phyloP scores from a whole-genome alignment of 2,113 vertebrate species.

The Stegostoma tigrinum region DNA sequence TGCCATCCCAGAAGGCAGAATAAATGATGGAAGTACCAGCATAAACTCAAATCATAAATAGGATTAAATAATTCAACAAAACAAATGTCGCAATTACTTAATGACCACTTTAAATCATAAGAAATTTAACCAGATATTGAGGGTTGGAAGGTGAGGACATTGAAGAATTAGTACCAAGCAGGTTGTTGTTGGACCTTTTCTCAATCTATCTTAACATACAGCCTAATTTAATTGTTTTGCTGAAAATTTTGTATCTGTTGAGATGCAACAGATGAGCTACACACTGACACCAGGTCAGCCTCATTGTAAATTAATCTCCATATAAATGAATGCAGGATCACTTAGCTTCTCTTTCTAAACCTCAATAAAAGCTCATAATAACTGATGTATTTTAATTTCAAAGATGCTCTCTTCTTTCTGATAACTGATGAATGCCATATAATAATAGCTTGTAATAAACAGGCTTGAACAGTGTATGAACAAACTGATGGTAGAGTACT shows the following conservation, averaged over 20 bases:
- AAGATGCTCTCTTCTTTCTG: neutral
- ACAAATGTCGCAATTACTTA: neutral
- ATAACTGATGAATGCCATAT: neutral
- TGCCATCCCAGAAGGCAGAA: neutral
- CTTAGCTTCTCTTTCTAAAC: neutral
- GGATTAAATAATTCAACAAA: neutral
- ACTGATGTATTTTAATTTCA: neutral
- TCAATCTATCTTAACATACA: neutral
- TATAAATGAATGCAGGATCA: neutral
- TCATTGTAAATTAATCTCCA: neutral
- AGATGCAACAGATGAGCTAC: neutral
- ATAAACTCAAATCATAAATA: neutral
- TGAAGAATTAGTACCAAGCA: neutral
- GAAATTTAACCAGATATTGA: neutral
- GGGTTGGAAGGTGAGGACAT: neutral
- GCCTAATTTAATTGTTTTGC: neutral
- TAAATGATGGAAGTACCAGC: neutral
- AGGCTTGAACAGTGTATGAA: neutral
- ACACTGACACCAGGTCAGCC: neutral
- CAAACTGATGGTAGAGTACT: neutral
- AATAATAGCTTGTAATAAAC: neutral
- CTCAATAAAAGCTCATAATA: neutral
- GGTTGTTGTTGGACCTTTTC: neutral
- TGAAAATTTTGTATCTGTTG: neutral
- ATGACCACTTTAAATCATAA: neutral